These are phyloP conservation scores for Ptyas mucosa DNA, from an alignment of 2,113 vertebrate species.

Conservation along the genomic window DNA sequence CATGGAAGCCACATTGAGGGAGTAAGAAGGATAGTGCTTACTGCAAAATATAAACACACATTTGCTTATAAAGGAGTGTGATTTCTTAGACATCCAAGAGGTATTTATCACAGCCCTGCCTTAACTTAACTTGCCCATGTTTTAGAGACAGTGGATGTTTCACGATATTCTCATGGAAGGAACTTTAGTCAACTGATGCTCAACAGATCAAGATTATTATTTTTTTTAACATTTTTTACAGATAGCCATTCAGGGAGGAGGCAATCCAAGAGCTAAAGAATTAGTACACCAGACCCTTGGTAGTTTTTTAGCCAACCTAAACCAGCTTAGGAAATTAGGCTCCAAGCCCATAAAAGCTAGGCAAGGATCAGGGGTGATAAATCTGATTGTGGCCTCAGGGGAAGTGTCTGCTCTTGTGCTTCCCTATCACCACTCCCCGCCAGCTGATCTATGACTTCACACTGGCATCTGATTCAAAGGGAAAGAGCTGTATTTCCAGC, in stretches of 20 bases:
- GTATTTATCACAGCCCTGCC: not conserved
- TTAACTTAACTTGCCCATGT: not conserved
- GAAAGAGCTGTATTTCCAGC: slow-evolving; percentile 47
- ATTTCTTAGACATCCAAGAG: not conserved
- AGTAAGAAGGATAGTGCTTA: slow-evolving; percentile 87
- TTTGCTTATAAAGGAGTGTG: slow-evolving; percentile 28
- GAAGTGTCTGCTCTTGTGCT: slow-evolving; percentile 32
- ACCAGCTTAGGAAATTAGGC: slow-evolving; percentile 56
- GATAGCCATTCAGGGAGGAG: not conserved
- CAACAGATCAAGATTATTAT: not conserved
- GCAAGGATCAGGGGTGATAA: slow-evolving; percentile 59
- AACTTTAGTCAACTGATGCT: not conserved
- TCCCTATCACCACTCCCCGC: slow-evolving; percentile 43
- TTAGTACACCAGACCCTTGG: not conserved
- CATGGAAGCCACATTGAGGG: slow-evolving; percentile 93
- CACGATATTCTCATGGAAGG: not conserved
- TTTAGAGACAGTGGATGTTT: not conserved
- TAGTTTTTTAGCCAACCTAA: slow-evolving; percentile 28
- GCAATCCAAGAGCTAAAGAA: not conserved
- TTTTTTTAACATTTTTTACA: not conserved
- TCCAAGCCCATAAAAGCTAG: slow-evolving; percentile 35
- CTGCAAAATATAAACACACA: slow-evolving; percentile 62
- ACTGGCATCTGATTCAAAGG: slow-evolving; percentile 55
- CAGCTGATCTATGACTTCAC: slow-evolving; percentile 62
- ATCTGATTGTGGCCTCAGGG: slow-evolving; percentile 40